These are phyloP conservation scores for Parnassius mnemosyne DNA, from an alignment of 2,888 invertebrate species.

Conservation along the genomic window DNA sequence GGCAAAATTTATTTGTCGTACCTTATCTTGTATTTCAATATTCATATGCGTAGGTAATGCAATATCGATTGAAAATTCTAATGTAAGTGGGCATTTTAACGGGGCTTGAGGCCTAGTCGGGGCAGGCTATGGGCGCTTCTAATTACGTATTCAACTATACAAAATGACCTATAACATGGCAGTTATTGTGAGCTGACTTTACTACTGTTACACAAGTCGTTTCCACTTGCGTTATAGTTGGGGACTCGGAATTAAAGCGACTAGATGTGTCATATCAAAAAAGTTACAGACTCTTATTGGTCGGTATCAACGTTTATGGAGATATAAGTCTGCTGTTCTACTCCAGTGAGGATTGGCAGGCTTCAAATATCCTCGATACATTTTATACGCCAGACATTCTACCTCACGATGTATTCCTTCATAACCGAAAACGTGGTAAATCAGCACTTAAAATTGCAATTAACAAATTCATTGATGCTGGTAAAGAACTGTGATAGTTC, in stretches of 20 bases:
- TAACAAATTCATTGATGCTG: no score
- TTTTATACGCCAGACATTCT: no score
- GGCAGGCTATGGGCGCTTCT: constrained; percentile 35
- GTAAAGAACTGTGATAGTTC: no score
- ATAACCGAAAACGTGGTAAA: no score
- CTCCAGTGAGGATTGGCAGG: no score
- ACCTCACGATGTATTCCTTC: no score
- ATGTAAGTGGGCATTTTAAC: constrained; percentile 19
- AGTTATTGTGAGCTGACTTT: constrained; percentile 58
- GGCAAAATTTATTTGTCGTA: not conserved
- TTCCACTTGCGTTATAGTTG: constrained; percentile 49
- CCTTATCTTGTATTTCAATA: constrained; percentile 20
- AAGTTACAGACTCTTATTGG: no score
- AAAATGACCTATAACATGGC: constrained; percentile 63
- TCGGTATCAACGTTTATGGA: no score
- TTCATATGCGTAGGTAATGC: constrained; percentile 2
- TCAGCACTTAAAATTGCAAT: no score
- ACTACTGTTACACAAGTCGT: constrained; percentile 69
- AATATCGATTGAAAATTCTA: constrained; percentile 25
- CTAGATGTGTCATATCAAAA: constrained; percentile 37
- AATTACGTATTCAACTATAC: constrained; percentile 61
- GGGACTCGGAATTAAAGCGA: constrained; percentile 19
- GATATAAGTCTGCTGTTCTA: no score
- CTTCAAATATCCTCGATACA: no score
- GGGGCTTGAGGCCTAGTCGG: constrained; percentile 15